phyloP scores from a whole-genome alignment of 2,888 invertebrate species.

The Drosophila picticornis region DNA sequence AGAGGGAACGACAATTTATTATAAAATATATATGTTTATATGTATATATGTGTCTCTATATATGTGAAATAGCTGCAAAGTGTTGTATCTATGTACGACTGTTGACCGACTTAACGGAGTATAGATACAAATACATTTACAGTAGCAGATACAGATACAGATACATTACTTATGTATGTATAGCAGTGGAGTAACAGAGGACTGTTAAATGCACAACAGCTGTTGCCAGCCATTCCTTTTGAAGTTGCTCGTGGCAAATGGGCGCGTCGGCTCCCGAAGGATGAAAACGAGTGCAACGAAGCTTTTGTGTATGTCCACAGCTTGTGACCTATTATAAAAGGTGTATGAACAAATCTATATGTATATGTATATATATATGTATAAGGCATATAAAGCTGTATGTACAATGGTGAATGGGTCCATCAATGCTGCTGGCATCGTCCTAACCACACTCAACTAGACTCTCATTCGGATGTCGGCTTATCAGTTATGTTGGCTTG shows the following conservation, averaged over 20 bases:
- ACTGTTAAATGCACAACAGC: constrained; percentile 47
- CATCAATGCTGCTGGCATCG: constrained; percentile 29
- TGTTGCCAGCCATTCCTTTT: constrained; percentile 21
- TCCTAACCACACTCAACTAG: constrained; percentile 34
- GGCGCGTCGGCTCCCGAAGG: constrained; percentile 53
- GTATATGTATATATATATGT: constrained; percentile 12
- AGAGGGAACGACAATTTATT: constrained; percentile 50
- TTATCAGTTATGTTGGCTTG: constrained; percentile 53
- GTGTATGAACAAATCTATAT: constrained; percentile 1
- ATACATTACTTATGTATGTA: constrained; percentile 7
- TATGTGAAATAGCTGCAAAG: constrained; percentile 6
- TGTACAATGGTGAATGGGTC: constrained; percentile 29
- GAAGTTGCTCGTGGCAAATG: constrained; percentile 4
- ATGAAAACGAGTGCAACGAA: constrained; percentile 71
- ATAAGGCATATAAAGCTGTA: constrained; percentile 9
- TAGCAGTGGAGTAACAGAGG: constrained; percentile 26
- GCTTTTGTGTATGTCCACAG: constrained; percentile 51
- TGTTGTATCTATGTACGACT: constrained; percentile 12
- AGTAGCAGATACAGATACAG: constrained; percentile 16
- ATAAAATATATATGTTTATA: constrained; percentile 25
- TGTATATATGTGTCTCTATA: constrained; percentile 14
- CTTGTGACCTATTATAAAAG: constrained; percentile 66
- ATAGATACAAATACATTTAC: constrained; percentile 40
- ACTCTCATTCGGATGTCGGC: constrained; percentile 14
- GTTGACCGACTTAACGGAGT: constrained; percentile 49